phyloP scores from a whole-genome alignment of 2,113 vertebrate genomes.

The Tragelaphus strepsiceros region DNA sequence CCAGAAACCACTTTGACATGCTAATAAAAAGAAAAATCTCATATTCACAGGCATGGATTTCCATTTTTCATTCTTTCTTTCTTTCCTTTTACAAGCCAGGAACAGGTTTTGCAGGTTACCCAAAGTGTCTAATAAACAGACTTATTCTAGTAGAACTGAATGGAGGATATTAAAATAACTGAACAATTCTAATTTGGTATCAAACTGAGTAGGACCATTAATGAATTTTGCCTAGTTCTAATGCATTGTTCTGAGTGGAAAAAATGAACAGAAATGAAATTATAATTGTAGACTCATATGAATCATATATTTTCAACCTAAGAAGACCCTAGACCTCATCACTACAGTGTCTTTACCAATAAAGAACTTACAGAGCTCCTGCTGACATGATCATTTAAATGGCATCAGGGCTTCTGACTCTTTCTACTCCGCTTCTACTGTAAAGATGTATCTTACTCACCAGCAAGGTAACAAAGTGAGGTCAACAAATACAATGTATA shows the following conservation, averaged over 20 bases:
- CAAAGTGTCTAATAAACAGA: not conserved
- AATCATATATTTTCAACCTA: not conserved
- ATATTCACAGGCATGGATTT: not conserved
- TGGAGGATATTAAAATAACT: not conserved
- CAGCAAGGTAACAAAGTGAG: not conserved
- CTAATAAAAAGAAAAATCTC: not conserved
- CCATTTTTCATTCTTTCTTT: not conserved
- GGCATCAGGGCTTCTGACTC: not conserved
- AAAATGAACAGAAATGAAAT: not conserved
- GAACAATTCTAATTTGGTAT: slow-evolving; percentile 9
- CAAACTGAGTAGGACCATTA: not conserved
- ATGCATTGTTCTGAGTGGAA: not conserved
- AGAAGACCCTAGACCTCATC: not conserved
- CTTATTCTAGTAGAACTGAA: not conserved
- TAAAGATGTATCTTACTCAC: not conserved
- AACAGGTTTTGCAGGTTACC: slow-evolving; percentile 8
- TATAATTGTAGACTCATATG: not conserved
- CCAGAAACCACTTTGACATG: not conserved
- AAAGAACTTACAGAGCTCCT: not conserved
- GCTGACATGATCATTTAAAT: not conserved
- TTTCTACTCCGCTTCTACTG: not conserved
- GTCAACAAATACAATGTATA: not conserved
- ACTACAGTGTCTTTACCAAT: not conserved
- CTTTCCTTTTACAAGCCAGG: not conserved
- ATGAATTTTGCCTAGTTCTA: not conserved